Evolutionary conservation across 2,888 invertebrate genomes (phyloP), one percentile per base, ranked within the genome.

Genomic region (Apomyelois bistriatella): DNA sequence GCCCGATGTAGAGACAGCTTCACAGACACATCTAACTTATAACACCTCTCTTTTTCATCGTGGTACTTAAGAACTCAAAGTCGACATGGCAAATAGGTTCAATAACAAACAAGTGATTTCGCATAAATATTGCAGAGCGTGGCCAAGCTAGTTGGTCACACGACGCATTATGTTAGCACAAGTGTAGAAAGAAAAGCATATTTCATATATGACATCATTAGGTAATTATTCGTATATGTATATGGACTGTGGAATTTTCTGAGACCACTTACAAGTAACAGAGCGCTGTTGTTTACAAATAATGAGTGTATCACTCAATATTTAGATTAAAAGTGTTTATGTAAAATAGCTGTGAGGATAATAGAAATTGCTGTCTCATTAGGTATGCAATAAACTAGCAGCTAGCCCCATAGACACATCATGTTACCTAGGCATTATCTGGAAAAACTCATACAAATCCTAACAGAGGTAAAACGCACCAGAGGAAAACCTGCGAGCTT

Each of bases 131-230:
- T 47, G 49, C 35, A 22, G 13, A 53, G 57, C 56, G 48, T 62
- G 49, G 46, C 60, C 53, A 62, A 64, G 58, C 57, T 38, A 56
- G 54, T 65, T 63, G 61, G 58, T 58, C 42, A 53, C 54, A 52
- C 53, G 40, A 41, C 38, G 12, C 41, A 41, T 57, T 40, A 49
- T 83, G 73, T 85, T 83, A 74, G 66, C 72, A 76, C 84, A 84
- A 82, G 73, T 85, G 85, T 59, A 61, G 42, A 48, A 62, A 65
- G 65, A 70, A 68, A 69, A 58, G 65, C 70, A 73, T 76, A 65
- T 72, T 69, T 72, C 59, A 58, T 51, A 53, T 59, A 70, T 85
- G 84, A 85, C 82, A 82, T 85, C 85, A 84, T 65, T 68, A 56
- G 50, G 55, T 56, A 57, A 57, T 57, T 54, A 54, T 53, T 35